Evolutionary conservation across 2,797 vertebrate genomes (phyloP).

Genomic region (Coluber constrictor): DNA sequence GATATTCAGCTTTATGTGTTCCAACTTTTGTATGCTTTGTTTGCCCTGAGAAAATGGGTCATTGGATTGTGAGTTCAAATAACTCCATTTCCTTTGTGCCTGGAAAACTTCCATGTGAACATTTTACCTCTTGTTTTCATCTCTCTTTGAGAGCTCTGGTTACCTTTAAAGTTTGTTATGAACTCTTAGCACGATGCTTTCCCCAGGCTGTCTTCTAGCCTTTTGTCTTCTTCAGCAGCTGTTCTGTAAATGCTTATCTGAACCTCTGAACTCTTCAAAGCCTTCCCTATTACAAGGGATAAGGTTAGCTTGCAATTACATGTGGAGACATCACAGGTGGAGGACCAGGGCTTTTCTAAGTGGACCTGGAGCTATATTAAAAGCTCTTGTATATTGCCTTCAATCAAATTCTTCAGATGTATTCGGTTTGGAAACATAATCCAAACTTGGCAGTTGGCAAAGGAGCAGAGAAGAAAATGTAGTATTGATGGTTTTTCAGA

Average conservation of each 20-base stretch:
- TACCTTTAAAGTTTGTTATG: conserved; percentile 1
- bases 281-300: conserved; percentile 8
- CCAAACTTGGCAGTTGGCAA: conserved; percentile 11
- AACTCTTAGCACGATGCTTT: background rate
- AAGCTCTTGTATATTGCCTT: conserved; percentile 39
- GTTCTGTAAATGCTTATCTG: conserved; percentile 25
- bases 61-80: background rate
- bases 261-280: conserved; percentile 43
- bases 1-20: background rate
- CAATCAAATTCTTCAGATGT: conserved; percentile 14
- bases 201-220: background rate
- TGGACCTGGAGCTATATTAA: conserved; percentile 26
- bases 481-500: conserved; percentile 16
- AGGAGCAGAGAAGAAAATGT: conserved; percentile 10
- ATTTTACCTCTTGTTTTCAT: background rate
- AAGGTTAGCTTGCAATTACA: conserved; percentile 34
- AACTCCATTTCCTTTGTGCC: background rate
- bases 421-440: conserved; percentile 31
- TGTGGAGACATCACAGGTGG: conserved; percentile 14
- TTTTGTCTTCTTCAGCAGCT: background rate
- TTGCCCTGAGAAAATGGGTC: background rate
- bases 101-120: conserved; percentile 14
- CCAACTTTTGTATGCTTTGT: background rate
- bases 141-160: background rate
- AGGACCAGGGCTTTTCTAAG: conserved; percentile 26